Base-by-base conservation (phyloP, 1,140 invertebrate genomes). In the Telenomus remus region DNA sequence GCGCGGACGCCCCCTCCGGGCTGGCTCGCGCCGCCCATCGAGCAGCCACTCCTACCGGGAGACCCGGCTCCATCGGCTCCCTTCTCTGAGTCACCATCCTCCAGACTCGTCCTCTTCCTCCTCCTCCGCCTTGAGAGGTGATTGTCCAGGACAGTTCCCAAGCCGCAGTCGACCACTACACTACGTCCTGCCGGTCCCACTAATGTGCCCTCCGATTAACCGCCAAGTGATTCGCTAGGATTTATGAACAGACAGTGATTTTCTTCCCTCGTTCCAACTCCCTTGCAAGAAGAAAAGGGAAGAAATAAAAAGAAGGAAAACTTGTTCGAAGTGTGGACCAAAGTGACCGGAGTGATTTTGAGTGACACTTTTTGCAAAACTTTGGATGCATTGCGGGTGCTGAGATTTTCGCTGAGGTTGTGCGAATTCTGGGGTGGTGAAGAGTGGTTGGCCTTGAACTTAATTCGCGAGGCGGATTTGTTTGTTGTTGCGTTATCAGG, bases 131-230 rank as follows among this genome's bases (percentile, higher is more conserved):
- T 60, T 42, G 72, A 79, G 75, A 86, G 82, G 85, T 85, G 83
- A 87, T 80, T 83, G 79, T 85, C 81, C 85, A 82, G 81, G 80
- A 80, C 86, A 88, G 87, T 86, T 84, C 72, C 79, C 80, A 74
- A 86, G 82, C 74, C 80, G 85, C 87, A 88, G 86, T 87, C 86
- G 84, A 69, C 85, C 83, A 81, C 85, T 86, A 84, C 85, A 84
- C 81, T 82, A 84, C 85, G 84, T 82, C 78, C 74, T 76, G 68
- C 54, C 44, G 59, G 51, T 59, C 50, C 55, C 15, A 46, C 50
- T 47, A 48, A 66, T 42, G 71, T 61, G 44, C 48, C 50, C 47
- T 69, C 54, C 43, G 65, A 70, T 48, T 54, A 66, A 47, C 50
- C 49, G 46, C 66, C 27, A 53, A 69, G 43, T 59, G 54, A 68